A percentile compares a stretch with the other conserved stretches of the same genome.
phyloP scores from a whole-genome alignment of 2,888 invertebrate genomes.

The Agriotes lineatus region DNA sequence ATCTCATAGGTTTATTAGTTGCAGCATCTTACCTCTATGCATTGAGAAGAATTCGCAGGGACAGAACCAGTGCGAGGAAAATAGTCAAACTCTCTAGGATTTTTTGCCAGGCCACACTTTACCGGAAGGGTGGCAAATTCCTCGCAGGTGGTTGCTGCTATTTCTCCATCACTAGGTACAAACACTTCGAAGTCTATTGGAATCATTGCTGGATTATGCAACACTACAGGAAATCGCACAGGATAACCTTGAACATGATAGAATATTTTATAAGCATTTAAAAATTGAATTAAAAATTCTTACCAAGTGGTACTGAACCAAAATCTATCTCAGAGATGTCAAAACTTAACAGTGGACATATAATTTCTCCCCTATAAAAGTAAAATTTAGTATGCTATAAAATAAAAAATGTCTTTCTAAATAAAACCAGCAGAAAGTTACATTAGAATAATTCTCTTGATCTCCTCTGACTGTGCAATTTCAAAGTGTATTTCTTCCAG shows the following conservation, averaged over 20 bases:
- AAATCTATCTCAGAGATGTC: slow-evolving; percentile 70
- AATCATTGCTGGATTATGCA: slow-evolving; percentile 71
- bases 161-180: slow-evolving; percentile 70
- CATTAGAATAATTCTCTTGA: slow-evolving; percentile 71
- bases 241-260: slow-evolving; percentile 65
- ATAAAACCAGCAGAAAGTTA: too few species aligned
- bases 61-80: slow-evolving; percentile 67
- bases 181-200: slow-evolving; percentile 68
- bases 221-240: slow-evolving; percentile 65
- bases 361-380: slow-evolving; percentile 71
- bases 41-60: slow-evolving; percentile 65
- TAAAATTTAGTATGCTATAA: slow-evolving; percentile 1
- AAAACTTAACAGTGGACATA: slow-evolving; percentile 72
- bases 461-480: slow-evolving; percentile 71
- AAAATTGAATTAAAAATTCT: not conserved
- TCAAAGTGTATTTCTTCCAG: slow-evolving; percentile 73
- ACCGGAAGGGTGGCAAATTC: slow-evolving; percentile 66
- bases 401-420: too few species aligned
- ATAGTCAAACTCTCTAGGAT: slow-evolving; percentile 71
- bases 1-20: too few species aligned
- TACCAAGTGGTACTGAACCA: slow-evolving; percentile 71
- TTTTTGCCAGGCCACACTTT: slow-evolving; percentile 65
- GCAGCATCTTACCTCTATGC: slow-evolving; percentile 67
- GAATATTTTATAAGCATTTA: not conserved
- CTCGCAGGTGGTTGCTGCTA: slow-evolving; percentile 66